These are phyloP conservation scores for Mythimna vitellina DNA, from an alignment of 2,888 invertebrate species.

Conservation along the genomic window DNA sequence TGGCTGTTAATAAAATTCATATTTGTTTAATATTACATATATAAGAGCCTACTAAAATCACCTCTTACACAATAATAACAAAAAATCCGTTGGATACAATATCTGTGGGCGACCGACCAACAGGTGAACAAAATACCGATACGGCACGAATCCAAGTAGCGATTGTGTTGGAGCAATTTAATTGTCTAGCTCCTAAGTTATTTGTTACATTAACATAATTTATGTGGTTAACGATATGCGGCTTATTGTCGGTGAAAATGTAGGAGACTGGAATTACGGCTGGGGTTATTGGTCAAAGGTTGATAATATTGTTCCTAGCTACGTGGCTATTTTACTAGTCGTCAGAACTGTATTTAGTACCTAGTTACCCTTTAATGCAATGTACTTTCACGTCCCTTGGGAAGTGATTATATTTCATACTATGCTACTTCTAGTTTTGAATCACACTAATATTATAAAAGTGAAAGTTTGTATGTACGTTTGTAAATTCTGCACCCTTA, in stretches of 20 bases:
- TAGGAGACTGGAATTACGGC: constrained; percentile 33
- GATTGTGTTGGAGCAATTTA: constrained; percentile 43
- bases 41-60: constrained; percentile 10
- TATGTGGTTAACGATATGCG: constrained; percentile 25
- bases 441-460: too few relatives aligned
- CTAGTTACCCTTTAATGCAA: constrained; percentile 21
- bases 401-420: constrained; percentile 10
- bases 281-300: constrained; percentile 39
- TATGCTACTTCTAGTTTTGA: background rate
- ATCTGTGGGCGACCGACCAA: constrained; percentile 34
- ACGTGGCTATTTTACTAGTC: constrained; percentile 1
- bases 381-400: constrained; percentile 30
- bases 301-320: background rate
- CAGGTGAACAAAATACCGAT: constrained; percentile 56
- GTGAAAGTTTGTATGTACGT: too few relatives aligned
- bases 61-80: constrained; percentile 25
- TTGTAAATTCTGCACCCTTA: too few relatives aligned
- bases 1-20: too few relatives aligned
- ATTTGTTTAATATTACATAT: background rate
- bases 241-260: constrained; percentile 22
- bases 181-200: constrained; percentile 46
- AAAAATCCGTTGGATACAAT: constrained; percentile 37
- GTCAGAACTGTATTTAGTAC: background rate
- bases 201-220: constrained; percentile 41
- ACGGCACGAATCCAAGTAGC: constrained; percentile 56